Evolutionary conservation across 2,797 vertebrate species (phyloP).

Genomic region (Geotrypetes seraphini): DNA sequence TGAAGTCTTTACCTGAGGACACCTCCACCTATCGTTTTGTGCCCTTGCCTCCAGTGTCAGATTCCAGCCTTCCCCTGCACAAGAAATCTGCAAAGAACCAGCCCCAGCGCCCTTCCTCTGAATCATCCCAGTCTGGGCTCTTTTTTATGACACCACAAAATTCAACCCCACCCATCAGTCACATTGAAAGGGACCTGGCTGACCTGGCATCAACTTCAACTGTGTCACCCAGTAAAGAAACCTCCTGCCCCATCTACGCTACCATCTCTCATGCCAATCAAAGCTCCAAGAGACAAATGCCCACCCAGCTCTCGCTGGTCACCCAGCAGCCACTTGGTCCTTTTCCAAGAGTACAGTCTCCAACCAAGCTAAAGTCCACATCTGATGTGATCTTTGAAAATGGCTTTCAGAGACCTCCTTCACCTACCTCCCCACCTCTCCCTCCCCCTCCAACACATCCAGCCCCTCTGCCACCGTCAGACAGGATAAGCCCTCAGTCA

Average conservation of each 20-base stretch:
- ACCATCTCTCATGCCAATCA: slow-evolving; percentile 31
- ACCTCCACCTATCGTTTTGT: slow-evolving; percentile 45
- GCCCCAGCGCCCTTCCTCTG: slow-evolving; percentile 59
- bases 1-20: slow-evolving; percentile 62
- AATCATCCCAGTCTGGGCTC: slow-evolving; percentile 73
- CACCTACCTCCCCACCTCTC: slow-evolving; percentile 17
- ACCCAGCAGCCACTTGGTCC: slow-evolving; percentile 72
- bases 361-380: slow-evolving; percentile 45
- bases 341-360: slow-evolving; percentile 87
- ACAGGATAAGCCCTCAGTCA: slow-evolving; percentile 24
- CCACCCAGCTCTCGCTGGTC: slow-evolving; percentile 63
- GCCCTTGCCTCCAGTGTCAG: slow-evolving; percentile 62
- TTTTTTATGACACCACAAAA: slow-evolving; percentile 66
- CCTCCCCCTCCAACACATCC: slow-evolving; percentile 21
- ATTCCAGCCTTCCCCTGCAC: slow-evolving; percentile 59
- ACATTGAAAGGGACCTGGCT: slow-evolving; percentile 34
- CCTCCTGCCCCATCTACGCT: slow-evolving; percentile 38
- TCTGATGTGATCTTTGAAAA: slow-evolving; percentile 7
- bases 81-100: slow-evolving; percentile 51
- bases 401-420: too few relatives aligned
- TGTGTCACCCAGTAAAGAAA: slow-evolving; percentile 18
- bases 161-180: slow-evolving; percentile 25
- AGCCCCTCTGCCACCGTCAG: slow-evolving; percentile 11
- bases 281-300: slow-evolving; percentile 34
- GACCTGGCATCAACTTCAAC: slow-evolving; percentile 16